Evolutionary conservation across 2,888 invertebrate species (phyloP), one percentile per base, ranked within the genome.

Genomic region (Sarcophaga carnaria): DNA sequence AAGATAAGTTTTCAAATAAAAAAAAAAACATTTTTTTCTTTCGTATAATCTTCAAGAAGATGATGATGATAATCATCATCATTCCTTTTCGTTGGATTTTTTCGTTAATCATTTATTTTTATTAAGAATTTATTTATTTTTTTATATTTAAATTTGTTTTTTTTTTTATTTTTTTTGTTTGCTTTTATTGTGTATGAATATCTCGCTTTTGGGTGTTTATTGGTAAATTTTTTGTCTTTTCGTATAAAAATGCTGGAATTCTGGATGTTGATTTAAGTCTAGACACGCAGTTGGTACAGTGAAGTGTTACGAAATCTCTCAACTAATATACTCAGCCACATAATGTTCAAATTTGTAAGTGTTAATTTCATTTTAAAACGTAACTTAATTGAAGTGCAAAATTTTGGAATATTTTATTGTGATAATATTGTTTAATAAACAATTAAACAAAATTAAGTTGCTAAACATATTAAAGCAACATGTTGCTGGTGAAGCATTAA

Each of bases 321-420:
- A 87, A 88, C 79, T 64, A 86, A 88, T 79, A 63, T 80, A 75
- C 47, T 11, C 67, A 82, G 83, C 27, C 8, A 71, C 88, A 89
- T 37, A 80, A 92, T 92, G 92, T 89, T 91, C 63, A 92, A 90
- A 89, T 88, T 89, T 64, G 89, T 90, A 82, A 90, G 90, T 89
- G 70, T 37, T 17, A 3, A 54, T 25, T 49, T 47, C 3, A 54
- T 3, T 64, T 54, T 59, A 66, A 5, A 66, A 22, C n/a, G 14
- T 37, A 76, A 14, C 17, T 4, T 17, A 54, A 54, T 54, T 54
- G 54, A 12, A 54, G 12, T 54, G 4, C 37, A 37, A 37, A 37
- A 0, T 37, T 0, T 37, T 27, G 0, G 37, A 37, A 2, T 37
- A 37, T 37, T 37, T 2, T 10, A 2, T 59, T 17, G 59, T 17